A percentile compares a stretch with the other conserved stretches of the same genome.
Evolutionary conservation across 53 echinoderm and acorn worm species (phyloP).

Genomic region (Mesocentrotus franciscanus): DNA sequence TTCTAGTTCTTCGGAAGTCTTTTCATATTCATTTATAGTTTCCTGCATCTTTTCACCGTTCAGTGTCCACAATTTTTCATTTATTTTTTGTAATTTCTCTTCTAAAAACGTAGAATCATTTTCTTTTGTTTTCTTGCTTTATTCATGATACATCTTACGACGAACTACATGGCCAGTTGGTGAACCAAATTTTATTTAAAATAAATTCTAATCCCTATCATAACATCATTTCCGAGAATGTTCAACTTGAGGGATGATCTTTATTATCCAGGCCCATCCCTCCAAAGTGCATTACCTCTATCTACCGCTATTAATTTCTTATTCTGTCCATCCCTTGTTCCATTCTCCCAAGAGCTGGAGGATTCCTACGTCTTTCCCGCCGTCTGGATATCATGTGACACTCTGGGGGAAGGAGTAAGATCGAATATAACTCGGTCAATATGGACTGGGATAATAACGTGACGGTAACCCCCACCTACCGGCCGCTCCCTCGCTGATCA

Average conservation of each 20-base stretch:
- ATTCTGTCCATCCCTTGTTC: neutral
- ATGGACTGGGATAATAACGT: slow-evolving; percentile 27
- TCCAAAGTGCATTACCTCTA: slow-evolving; percentile 2
- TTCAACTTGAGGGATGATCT: neutral
- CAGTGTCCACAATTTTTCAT: too few relatives aligned
- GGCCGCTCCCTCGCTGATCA: neutral
- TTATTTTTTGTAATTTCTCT: too few relatives aligned
- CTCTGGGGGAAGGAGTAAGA: slow-evolving; percentile 12
- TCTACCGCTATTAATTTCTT: slow-evolving; percentile 7
- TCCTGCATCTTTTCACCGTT: too few relatives aligned
- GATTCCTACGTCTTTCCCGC: slow-evolving; percentile 37
- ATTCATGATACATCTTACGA: neutral
- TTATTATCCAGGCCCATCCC: neutral
- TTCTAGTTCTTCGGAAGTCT: too few relatives aligned
- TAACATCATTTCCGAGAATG: neutral
- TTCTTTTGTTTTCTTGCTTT: too few relatives aligned
- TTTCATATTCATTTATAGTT: too few relatives aligned
- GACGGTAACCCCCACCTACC: neutral
- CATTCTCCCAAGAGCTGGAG: neutral
- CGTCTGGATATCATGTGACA: slow-evolving; percentile 39
- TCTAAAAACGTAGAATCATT: too few relatives aligned
- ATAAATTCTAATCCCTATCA: neutral
- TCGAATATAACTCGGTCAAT: slow-evolving; percentile 50
- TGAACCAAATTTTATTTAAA: neutral
- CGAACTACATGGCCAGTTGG: too few relatives aligned